Evolutionary conservation across 92 coral and sea anemone species (phyloP).

Genomic region (Umimayanthus chanpuru): DNA sequence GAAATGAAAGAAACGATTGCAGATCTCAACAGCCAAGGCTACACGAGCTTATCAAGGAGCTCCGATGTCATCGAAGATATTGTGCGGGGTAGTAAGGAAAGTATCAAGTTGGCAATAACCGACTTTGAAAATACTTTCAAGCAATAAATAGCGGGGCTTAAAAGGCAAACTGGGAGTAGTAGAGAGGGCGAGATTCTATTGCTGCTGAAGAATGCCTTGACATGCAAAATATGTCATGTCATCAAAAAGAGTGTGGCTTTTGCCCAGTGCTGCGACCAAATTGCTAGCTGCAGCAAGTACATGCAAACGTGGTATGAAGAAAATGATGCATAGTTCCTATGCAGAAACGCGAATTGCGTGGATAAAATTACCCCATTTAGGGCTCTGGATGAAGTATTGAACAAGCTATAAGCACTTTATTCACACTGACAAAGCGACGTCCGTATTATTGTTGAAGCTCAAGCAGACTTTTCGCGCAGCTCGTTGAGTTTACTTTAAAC

Average conservation of each 20-base stretch:
- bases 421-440: background rate
- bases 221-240: background rate
- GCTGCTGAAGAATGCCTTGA: background rate
- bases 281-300: background rate
- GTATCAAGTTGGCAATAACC: background rate
- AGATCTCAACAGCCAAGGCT: background rate
- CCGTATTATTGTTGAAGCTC: background rate
- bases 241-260: background rate
- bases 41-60: background rate
- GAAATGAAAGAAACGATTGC: too few relatives aligned
- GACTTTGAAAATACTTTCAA: background rate
- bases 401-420: background rate
- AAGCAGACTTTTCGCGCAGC: too few relatives aligned
- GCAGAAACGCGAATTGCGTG: background rate
- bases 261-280: slow-evolving; percentile 9
- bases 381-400: background rate
- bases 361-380: slow-evolving; percentile 1
- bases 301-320: slow-evolving; percentile 5
- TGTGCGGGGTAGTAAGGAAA: background rate
- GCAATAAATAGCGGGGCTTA: background rate
- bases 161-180: background rate
- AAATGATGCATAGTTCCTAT: background rate
- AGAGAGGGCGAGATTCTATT: background rate
- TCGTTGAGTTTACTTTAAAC: too few relatives aligned
- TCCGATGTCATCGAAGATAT: background rate